Base-by-base conservation (phyloP, 2,888 invertebrate species). In the Allolobophora icterica region DNA sequence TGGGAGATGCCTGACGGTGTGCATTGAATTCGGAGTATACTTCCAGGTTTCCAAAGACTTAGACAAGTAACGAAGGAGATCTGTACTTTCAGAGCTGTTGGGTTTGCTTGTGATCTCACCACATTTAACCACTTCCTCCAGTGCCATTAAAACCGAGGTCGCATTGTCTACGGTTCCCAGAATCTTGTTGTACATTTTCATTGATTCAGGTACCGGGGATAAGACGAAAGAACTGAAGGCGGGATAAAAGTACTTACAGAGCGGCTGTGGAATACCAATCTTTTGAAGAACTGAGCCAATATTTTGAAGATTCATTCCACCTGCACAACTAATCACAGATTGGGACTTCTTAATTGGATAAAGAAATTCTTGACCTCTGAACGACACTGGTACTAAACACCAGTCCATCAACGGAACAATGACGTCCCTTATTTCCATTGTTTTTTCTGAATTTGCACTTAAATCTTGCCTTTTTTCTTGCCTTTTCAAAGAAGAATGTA, bases 1-100 rank as follows among this genome's bases (percentile, higher is more conserved):
- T 24, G 93, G 93, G 38, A 93, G 92, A 19, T 91, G 90, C 52
- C 92, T 84, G 35, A 93, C 91, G 19, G 92, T 90, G 19, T 84
- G 21, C 19, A 87, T 35, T 35, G 87, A 87, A 35, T 34, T 87
- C 35, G 87, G 87, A 4, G n/a, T 87, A 87, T 87, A 35, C 87
- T 87, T 87, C 87, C 87, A 87, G 34, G 35, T 87, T 6, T 87
- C 35, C 38, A 87, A 38, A 21, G 87, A 87, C n/a, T 87, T 34
- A 21, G 87, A 34, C 19, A 87, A n/a, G 35, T 87, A 87, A 1
- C 87, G 17, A 24, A 34, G 38, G 19, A 87, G 87, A 24, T 87
- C 87, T 15, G 35, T 24, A 87, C 35, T 24, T 38, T 87, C 87
- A 34, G 34, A 8, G 38, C 35, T 87, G 11, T 24, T 87, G 87